A percentile compares a stretch with the other conserved stretches of the same genome.
Evolutionary conservation across 2,113 vertebrate species (phyloP).

Genomic region (Rhabdomys dilectus): DNA sequence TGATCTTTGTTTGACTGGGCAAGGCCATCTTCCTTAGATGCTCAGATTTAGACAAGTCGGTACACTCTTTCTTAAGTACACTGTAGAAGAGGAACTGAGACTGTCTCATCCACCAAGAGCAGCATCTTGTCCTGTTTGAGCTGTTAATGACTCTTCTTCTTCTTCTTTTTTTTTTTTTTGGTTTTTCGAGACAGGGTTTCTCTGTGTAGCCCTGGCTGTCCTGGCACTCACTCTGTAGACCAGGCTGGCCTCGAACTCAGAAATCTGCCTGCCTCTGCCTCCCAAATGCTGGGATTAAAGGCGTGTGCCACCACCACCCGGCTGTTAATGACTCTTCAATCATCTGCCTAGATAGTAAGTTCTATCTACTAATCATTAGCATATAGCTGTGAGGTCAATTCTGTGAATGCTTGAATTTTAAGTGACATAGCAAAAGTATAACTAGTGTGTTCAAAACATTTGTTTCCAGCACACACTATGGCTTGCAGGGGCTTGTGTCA

Average conservation of each 20-base stretch:
- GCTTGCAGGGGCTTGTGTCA: conserved; percentile 26
- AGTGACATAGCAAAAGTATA: conserved; percentile 23
- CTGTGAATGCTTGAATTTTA: background rate
- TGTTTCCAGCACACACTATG: background rate
- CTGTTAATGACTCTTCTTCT: background rate
- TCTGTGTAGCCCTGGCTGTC: too few species aligned
- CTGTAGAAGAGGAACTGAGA: background rate
- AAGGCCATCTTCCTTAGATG: background rate
- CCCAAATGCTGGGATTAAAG: too few species aligned
- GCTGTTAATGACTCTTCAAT: background rate
- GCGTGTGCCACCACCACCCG: too few species aligned
- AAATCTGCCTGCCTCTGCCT: too few species aligned
- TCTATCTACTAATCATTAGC: background rate
- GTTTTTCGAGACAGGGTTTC: too few species aligned
- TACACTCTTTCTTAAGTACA: background rate
- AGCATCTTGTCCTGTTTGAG: background rate
- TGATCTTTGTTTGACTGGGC: background rate
- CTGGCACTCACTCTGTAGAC: too few species aligned
- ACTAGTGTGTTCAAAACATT: background rate
- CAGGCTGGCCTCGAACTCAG: too few species aligned
- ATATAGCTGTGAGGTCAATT: conserved; percentile 21
- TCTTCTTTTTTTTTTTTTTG: too few species aligned
- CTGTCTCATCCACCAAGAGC: background rate
- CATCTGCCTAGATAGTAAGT: background rate
- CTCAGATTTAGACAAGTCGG: background rate